phyloP scores from a whole-genome alignment of 2,113 vertebrate species.

The Hemicordylus capensis region DNA sequence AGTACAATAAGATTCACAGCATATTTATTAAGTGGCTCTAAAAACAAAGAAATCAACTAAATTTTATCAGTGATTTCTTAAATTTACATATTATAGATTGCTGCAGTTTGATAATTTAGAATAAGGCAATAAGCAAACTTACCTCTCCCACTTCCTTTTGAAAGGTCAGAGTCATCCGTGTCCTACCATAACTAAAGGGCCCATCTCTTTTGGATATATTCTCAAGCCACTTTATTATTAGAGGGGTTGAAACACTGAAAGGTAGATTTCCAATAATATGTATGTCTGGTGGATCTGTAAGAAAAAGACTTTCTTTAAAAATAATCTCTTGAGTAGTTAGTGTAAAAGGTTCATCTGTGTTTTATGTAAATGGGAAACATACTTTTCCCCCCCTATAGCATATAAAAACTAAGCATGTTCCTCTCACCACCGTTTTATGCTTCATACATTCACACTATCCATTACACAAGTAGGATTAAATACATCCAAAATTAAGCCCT shows the following conservation, averaged over 20 bases:
- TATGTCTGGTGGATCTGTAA: constrained; percentile 89
- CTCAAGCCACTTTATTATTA: constrained; percentile 94
- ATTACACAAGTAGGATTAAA: background rate
- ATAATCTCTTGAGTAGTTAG: background rate
- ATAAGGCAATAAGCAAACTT: constrained; percentile 37
- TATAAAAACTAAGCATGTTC: background rate
- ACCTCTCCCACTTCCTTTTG: constrained; percentile 98
- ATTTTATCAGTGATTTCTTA: background rate
- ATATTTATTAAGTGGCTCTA: background rate
- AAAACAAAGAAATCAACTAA: background rate
- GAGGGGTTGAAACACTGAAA: constrained; percentile 92
- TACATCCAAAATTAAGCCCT: too few species aligned
- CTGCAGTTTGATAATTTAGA: background rate
- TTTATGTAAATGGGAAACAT: background rate
- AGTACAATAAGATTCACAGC: background rate
- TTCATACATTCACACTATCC: background rate
- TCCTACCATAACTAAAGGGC: constrained; percentile 90
- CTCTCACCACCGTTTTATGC: background rate
- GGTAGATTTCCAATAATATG: constrained; percentile 97
- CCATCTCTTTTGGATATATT: constrained; percentile 82
- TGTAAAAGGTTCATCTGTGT: background rate
- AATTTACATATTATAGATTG: background rate
- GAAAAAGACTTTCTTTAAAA: background rate
- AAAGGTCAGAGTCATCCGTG: constrained; percentile 93
- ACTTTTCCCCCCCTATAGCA: constrained; percentile 8